Conservation (phyloP, 2,888 invertebrate genomes). For the Coelogynopora nodosa region DNA sequence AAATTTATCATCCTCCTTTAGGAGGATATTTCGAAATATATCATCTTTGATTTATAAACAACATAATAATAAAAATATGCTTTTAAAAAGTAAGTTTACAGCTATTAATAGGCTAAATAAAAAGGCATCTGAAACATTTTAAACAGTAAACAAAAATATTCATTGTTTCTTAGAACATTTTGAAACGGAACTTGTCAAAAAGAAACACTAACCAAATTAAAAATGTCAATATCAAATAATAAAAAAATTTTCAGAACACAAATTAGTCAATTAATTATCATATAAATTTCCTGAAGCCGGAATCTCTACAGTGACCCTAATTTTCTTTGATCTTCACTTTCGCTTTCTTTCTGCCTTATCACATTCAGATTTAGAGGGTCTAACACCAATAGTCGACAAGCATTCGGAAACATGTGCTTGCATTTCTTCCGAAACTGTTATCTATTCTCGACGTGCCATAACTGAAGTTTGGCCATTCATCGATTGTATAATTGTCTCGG, state of each 20-base stretch:
- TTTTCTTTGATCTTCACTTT: constrained; percentile 19
- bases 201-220: neutral
- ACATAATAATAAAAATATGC: neutral
- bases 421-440: constrained; percentile 25
- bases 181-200: neutral
- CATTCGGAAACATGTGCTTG: constrained; percentile 21
- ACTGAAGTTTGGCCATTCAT: neutral
- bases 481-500: constrained; percentile 28
- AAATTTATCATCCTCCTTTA: neutral
- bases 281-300: constrained; percentile 14
- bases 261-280: constrained; percentile 13
- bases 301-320: constrained; percentile 15
- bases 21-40: neutral
- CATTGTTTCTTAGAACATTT: constrained; percentile 13
- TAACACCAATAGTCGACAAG: neutral
- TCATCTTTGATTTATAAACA: constrained; percentile 5
- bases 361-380: neutral
- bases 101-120: constrained; percentile 18
- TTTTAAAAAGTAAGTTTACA: neutral
- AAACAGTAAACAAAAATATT: constrained; percentile 11
- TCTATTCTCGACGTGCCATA: constrained; percentile 11
- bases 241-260: neutral
- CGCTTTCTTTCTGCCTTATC: constrained; percentile 23
- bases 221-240: constrained; percentile 9
- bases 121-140: constrained; percentile 24